Evolutionary conservation across 1,140 invertebrate genomes (phyloP), one percentile per base, ranked within the genome.

Genomic region (Drosophila aff.): DNA sequence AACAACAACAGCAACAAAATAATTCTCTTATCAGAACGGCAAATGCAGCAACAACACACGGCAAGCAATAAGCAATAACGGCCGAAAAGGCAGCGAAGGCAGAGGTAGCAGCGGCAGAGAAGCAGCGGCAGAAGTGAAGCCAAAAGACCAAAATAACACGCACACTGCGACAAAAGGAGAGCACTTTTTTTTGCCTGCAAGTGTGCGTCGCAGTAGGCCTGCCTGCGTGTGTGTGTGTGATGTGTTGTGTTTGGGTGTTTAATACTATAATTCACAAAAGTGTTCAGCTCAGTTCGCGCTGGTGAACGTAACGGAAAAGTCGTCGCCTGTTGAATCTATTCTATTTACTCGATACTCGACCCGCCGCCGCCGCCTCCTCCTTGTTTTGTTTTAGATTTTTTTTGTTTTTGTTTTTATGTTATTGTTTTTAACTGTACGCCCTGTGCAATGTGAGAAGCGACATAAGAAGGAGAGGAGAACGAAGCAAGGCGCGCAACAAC

Each of bases 221-320:
- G 38, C 9, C 15, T 50, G 33, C 18, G 15, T 49, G 11, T 44
- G n/a, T 52, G 21, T 33, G 15, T 59, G 36, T 59, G 33, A 8
- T 49, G 28, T 58, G 41, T 43, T 64, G 58, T 75, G 65, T 50
- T 73, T 57, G 43, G 53, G 46, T 67, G 73, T 89, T 82, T 78
- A 78, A 83, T 89, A 89, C 77, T 89, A 87, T 87, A 87, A 89
- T 87, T 87, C 81, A 78, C 84, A 81, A 87, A 87, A 84, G 81
- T 72, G 78, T 89, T 81, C 62, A 78, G 84, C 79, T 90, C 81
- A 90, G 85, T 90, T 82, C 81, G 79, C 79, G 85, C 85, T 84
- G 86, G 79, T 82, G 85, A 90, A 90, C 85, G 85, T 90, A 76
- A 82, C 85, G 85, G 85, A 85, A 90, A 90, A 90, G 85, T 90